Base-by-base conservation (phyloP, 1,140 invertebrate species). In the Apis mellifera region DNA sequence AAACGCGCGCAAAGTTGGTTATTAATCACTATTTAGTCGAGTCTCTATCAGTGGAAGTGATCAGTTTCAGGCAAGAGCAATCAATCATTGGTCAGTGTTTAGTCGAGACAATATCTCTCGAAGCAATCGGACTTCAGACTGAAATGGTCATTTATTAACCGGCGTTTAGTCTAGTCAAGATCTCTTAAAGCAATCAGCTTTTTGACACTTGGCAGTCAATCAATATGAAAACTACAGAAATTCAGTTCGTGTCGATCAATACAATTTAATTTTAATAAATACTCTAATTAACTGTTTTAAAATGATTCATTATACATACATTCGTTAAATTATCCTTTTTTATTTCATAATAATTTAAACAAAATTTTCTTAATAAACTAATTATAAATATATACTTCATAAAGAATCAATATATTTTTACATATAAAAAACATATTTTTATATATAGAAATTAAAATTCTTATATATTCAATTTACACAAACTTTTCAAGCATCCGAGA, bases 1-100 rank as follows among this genome's bases (percentile, higher is more conserved):
- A n/a, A 23, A 13, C 57, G 19, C 60, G 60, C 42, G 26, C 60
- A 65, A 76, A 26, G 48, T 65, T 13, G 17, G 74, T 76, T 76
- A 76, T 76, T 76, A 76, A 78, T 70, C 66, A 52, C 66, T 71
- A 71, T 69, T 78, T 78, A 71, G 77, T 60, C 55, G 48, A 48
- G 48, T 60, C 19, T 50, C 12, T 62, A 78, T 70, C 77, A 62
- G 12, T 42, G 26, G 17, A 23, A 19, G 65, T n/a, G 54, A 78
- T 78, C 65, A 59, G 12, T 42, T 59, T 17, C 54, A n/a, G 76
- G 42, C 75, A n/a, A 15, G n/a, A 23, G 64, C n/a, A 5, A 69
- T 78, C 65, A 59, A 70, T 78, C 65, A 78, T 78, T 70, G 48
- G 65, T 19, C 52, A 54, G 64, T 78, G 48, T 78, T 68, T 78